phyloP scores from a whole-genome alignment of 2,797 vertebrate species.

The Gymnothorax reevesii region DNA sequence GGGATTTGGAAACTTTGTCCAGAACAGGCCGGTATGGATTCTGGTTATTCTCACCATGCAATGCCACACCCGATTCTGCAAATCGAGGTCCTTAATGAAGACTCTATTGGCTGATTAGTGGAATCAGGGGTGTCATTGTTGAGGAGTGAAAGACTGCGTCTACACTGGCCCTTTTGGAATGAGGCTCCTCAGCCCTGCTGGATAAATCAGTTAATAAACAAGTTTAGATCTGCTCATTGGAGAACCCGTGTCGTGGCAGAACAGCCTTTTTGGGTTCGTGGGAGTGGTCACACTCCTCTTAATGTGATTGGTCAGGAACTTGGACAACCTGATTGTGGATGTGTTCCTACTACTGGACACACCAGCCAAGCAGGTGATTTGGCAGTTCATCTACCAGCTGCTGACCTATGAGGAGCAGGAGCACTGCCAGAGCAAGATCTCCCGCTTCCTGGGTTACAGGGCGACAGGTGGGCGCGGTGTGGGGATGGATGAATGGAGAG shows the following conservation, averaged over 20 bases:
- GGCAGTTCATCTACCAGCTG: constrained; percentile 98
- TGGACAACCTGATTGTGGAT: constrained; percentile 96
- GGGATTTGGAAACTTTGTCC: no score
- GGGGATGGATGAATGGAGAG: not conserved
- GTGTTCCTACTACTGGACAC: constrained; percentile 94
- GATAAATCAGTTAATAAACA: not conserved
- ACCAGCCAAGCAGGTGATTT: constrained; percentile 95
- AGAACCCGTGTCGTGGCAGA: not conserved
- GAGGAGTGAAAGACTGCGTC: no score
- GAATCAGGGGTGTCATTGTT: no score
- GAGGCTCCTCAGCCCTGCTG: no score
- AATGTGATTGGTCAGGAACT: constrained; percentile 77
- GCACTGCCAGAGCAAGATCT: constrained; percentile 93
- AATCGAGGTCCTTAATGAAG: no score
- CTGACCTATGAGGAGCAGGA: constrained; percentile 97
- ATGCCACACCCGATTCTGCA: no score
- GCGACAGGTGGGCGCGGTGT: constrained; percentile 66
- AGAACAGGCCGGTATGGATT: no score
- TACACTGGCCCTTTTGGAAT: no score
- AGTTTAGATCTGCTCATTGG: not conserved
- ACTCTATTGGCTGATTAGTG: no score
- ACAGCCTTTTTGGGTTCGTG: not conserved
- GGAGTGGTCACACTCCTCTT: constrained; percentile 24
- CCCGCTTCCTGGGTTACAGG: constrained; percentile 91
- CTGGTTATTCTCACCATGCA: no score